These are phyloP conservation scores for Melanotaenia pygmaea DNA, from an alignment of 2,797 vertebrate species.

Conservation along the genomic window DNA sequence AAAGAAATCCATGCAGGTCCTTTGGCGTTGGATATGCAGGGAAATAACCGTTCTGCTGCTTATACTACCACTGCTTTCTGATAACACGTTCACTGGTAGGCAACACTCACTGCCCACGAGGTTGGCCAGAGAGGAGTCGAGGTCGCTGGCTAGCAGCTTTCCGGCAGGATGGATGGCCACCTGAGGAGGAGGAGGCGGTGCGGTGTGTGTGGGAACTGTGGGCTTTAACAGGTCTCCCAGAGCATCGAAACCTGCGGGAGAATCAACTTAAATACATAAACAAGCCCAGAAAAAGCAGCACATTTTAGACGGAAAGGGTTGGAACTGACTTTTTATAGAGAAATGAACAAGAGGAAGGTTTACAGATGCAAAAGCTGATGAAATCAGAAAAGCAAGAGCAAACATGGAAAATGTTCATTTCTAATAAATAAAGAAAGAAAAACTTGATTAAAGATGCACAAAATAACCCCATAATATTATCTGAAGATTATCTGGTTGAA, in stretches of 20 bases:
- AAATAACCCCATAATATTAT: no score
- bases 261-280: constrained; percentile 11
- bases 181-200: constrained; percentile 72
- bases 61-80: background rate
- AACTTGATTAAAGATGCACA: no score
- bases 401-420: background rate
- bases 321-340: background rate
- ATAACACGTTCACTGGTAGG: constrained; percentile 9
- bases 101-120: constrained; percentile 90
- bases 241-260: constrained; percentile 78
- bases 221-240: constrained; percentile 88
- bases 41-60: constrained; percentile 15
- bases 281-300: background rate
- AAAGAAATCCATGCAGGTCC: background rate
- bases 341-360: background rate
- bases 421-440: no score
- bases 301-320: background rate
- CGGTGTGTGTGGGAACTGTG: constrained; percentile 79
- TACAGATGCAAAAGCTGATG: background rate
- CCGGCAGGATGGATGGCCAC: constrained; percentile 79
- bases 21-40: background rate
- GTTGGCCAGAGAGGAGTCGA: constrained; percentile 90
- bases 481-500: no score
- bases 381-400: background rate
- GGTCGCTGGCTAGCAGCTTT: constrained; percentile 87